Evolutionary conservation across 35 echinoderm and acorn worm genomes (phyloP), one percentile per base, ranked within the genome.

Genomic region (Patiria miniata): DNA sequence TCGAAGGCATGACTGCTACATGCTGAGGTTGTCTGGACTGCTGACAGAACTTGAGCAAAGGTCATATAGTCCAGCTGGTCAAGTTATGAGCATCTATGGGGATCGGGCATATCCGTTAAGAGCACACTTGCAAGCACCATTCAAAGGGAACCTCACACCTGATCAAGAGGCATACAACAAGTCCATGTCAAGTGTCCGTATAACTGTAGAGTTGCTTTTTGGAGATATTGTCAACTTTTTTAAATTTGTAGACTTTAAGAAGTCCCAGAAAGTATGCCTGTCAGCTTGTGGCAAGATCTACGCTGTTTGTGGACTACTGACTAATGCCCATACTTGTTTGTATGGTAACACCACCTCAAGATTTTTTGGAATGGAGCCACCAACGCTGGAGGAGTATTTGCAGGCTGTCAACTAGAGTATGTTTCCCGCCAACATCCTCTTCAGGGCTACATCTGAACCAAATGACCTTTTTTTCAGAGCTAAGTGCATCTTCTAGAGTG

Each of bases 181-280:
- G 17, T 34, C 84, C 1, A 90, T 94, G 87, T 80, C 52, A 4
- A 86, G 14, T 76, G 87, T 90, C 10, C 42, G 87, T 0, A 59
- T 94, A 36, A 36, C 51, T 32, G 92, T 94, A 3, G 93, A 94
- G 51, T 94, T 87, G 93, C n/a, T 84, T 3, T 94, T 94, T 86
- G 87, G 93, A 37, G 87, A 94, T 78, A 86, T 94, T 50, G 29
- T 77, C 39, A 90, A 87, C n/a, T 39, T 65, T 85, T 89, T 94
- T 57, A 94, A 94, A 42, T 90, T 57, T 36, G 68, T 57, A 18
- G 87, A 94, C 84, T 94, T 90, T 39, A 90, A 82, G 68, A 94
- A 90, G 52, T 52, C 54, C 36, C 93, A 94, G 65, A 93, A 89
- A 76, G 83, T 94, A 15, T 58, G 59, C 21, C 61, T 94, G 1